Conservation (phyloP, 1,140 invertebrate genomes). For the Stegodyphus dumicola region DNA sequence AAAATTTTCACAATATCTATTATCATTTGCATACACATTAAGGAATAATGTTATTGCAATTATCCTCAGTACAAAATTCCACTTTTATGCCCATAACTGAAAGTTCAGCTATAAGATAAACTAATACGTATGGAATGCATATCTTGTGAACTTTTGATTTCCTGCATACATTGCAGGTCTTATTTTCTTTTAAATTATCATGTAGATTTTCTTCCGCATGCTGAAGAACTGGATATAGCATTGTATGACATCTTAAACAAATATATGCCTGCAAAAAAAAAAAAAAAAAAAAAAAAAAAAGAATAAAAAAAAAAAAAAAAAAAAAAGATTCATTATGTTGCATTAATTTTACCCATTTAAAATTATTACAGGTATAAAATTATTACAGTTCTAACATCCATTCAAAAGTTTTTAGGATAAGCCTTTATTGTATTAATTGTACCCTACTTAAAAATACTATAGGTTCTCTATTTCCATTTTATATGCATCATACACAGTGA, state of each 20-base stretch:
- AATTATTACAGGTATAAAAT: too few relatives aligned
- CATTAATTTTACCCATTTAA: too few relatives aligned
- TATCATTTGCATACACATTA: too few relatives aligned
- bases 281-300: background rate
- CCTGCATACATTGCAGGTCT: conserved; percentile 7
- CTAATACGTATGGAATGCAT: conserved; percentile 30
- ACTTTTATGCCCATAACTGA: conserved; percentile 24
- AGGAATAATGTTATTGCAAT: too few relatives aligned
- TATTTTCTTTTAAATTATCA: background rate
- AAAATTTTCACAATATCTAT: too few relatives aligned
- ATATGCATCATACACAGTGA: too few relatives aligned
- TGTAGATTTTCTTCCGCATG: background rate
- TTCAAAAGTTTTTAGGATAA: too few relatives aligned
- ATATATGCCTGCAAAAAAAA: conserved; percentile 36
- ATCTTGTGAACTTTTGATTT: background rate
- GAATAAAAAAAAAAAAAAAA: conserved; percentile 25
- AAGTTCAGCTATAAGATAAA: conserved; percentile 38
- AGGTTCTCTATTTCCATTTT: too few relatives aligned
- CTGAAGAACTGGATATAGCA: conserved; percentile 12
- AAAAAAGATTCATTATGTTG: background rate
- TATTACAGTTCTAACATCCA: too few relatives aligned
- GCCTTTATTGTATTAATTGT: too few relatives aligned
- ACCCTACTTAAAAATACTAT: too few relatives aligned
- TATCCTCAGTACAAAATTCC: conserved; percentile 1
- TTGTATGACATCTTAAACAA: conserved; percentile 1